Evolutionary conservation across 53 echinoderm and acorn worm species (phyloP).

Genomic region (Luidia sarsii): DNA sequence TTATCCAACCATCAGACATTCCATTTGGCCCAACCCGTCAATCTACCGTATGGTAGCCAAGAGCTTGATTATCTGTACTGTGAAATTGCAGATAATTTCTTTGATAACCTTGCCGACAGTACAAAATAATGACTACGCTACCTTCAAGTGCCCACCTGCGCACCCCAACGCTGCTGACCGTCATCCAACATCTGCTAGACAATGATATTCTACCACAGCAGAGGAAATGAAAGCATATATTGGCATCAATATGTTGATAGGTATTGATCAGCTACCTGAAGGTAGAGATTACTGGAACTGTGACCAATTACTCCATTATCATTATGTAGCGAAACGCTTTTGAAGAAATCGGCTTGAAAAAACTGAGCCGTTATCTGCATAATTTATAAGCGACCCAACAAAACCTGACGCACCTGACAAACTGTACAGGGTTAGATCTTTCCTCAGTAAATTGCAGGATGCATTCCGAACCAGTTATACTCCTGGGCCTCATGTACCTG

Average conservation of each 20-base stretch:
- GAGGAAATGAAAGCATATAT: slow-evolving; percentile 9
- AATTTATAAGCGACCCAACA: slow-evolving; percentile 1
- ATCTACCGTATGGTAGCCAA: not conserved
- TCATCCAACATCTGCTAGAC: not conserved
- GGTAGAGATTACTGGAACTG: slow-evolving; percentile 18
- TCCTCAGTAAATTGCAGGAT: not conserved
- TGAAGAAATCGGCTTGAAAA: slow-evolving; percentile 19
- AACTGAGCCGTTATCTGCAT: slow-evolving; percentile 33
- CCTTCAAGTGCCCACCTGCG: slow-evolving; percentile 24
- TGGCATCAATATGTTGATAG: slow-evolving; percentile 4
- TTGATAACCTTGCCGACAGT: not conserved
- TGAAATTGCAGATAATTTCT: slow-evolving; percentile 3
- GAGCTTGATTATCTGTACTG: not conserved
- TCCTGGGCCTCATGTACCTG: slow-evolving; percentile 11
- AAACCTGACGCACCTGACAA: slow-evolving; percentile 9
- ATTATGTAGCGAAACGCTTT: slow-evolving; percentile 1
- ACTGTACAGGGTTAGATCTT: slow-evolving; percentile 18
- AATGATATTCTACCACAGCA: not conserved
- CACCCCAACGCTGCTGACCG: slow-evolving; percentile 4
- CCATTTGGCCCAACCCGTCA: not conserved
- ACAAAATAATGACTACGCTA: slow-evolving; percentile 2
- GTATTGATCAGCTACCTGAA: slow-evolving; percentile 14
- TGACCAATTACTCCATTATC: not conserved
- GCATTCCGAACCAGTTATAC: slow-evolving; percentile 8
- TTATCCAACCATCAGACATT: not conserved